phyloP scores from a whole-genome alignment of 2,888 invertebrate species.

The Gortyna flavago region DNA sequence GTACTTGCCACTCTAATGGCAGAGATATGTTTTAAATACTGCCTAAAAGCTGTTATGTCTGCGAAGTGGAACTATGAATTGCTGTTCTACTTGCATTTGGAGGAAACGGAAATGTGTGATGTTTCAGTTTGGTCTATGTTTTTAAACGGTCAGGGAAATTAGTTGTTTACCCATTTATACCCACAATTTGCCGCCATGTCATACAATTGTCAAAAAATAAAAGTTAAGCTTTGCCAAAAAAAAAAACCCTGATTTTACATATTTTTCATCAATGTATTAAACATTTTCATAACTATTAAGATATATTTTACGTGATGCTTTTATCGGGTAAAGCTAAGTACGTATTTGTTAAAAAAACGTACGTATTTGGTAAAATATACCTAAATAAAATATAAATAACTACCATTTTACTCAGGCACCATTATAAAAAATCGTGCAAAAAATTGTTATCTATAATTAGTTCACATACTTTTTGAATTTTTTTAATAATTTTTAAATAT shows the following conservation, averaged over 20 bases:
- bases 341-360: too few relatives aligned
- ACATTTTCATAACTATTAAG: too few relatives aligned
- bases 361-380: not conserved
- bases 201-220: not conserved
- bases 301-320: not conserved
- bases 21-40: conserved; percentile 51
- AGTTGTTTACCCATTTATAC: not conserved
- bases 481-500: not conserved
- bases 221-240: not conserved
- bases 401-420: not conserved
- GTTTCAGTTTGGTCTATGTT: not conserved
- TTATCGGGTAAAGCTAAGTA: not conserved
- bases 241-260: too few relatives aligned
- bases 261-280: not conserved
- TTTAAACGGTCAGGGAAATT: not conserved
- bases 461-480: not conserved
- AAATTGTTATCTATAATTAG: not conserved
- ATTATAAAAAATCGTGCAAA: not conserved
- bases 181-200: not conserved
- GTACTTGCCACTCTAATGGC: conserved; percentile 36
- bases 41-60: conserved; percentile 39
- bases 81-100: not conserved
- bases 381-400: not conserved
- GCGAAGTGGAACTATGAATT: conserved; percentile 19
- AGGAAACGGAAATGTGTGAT: not conserved